These are phyloP conservation scores for Penaeus vannamei DNA, from an alignment of 1,140 invertebrate genomes.

Conservation along the genomic window DNA sequence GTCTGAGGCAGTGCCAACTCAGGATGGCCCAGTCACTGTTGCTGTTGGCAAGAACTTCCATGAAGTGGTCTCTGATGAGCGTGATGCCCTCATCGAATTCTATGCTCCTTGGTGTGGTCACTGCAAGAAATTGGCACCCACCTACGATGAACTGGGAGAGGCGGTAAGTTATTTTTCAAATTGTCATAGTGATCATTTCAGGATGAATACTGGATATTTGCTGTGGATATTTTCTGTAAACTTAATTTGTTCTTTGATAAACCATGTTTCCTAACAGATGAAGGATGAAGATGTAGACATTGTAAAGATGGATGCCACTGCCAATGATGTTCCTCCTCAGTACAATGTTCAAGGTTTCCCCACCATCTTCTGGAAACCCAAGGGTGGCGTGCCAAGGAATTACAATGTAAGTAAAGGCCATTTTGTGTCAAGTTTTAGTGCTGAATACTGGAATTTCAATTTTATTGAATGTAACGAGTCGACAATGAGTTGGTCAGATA, in stretches of 20 bases:
- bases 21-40: constrained; percentile 89
- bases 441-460: too few species aligned
- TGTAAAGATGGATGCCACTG: constrained; percentile 98
- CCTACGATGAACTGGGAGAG: constrained; percentile 94
- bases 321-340: constrained; percentile 94
- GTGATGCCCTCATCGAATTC: constrained; percentile 97
- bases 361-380: constrained; percentile 96
- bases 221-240: too few species aligned
- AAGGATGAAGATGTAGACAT: constrained; percentile 91
- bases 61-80: constrained; percentile 91
- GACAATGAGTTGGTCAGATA: too few species aligned
- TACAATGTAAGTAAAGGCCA: constrained; percentile 82
- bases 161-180: constrained; percentile 76
- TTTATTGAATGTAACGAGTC: too few species aligned
- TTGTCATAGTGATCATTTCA: not conserved
- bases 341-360: constrained; percentile 98
- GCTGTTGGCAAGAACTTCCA: constrained; percentile 98
- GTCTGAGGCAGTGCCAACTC: constrained; percentile 92
- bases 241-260: not conserved
- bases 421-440: not conserved
- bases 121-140: constrained; percentile 95
- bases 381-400: constrained; percentile 87
- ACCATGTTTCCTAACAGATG: constrained; percentile 75
- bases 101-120: constrained; percentile 99
- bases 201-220: too few species aligned